Percentiles rank a stretch among this genome's conserved stretches.
Evolutionary conservation across 2,797 vertebrate genomes (phyloP).

Genomic region (Octomys mimax): DNA sequence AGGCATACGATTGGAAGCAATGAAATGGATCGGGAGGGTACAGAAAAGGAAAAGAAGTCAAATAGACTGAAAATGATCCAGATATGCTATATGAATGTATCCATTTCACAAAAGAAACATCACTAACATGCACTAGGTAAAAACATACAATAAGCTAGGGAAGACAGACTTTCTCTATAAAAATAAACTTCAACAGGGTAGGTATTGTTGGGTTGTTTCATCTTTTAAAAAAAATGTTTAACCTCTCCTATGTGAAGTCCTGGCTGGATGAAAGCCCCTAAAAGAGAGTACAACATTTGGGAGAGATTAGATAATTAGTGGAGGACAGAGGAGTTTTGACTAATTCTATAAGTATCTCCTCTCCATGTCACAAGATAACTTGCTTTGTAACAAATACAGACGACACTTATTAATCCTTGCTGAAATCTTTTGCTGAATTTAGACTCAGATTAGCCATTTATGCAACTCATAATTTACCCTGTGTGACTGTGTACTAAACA

Average conservation of each 20-base stretch:
- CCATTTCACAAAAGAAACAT: background rate
- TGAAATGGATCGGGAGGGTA: background rate
- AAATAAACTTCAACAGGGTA: background rate
- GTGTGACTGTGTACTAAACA: background rate
- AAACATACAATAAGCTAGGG: background rate
- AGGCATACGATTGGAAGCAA: background rate
- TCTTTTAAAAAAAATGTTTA: background rate
- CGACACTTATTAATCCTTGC: background rate
- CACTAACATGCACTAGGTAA: background rate
- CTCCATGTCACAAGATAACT: background rate
- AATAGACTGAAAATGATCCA: background rate
- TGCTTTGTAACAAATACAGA: background rate
- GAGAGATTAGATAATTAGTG: background rate
- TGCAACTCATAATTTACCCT: background rate
- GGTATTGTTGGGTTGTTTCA: background rate
- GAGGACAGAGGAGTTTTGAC: background rate
- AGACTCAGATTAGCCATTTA: background rate
- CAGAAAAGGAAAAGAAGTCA: background rate
- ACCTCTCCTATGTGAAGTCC: background rate
- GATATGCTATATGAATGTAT: background rate
- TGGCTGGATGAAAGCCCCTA: background rate
- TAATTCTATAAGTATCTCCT: background rate
- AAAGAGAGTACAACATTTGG: background rate
- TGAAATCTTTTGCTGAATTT: conserved; percentile 9
- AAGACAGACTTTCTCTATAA: background rate